phyloP scores from a whole-genome alignment of 2,113 vertebrate genomes.

The Amphiprion percula region DNA sequence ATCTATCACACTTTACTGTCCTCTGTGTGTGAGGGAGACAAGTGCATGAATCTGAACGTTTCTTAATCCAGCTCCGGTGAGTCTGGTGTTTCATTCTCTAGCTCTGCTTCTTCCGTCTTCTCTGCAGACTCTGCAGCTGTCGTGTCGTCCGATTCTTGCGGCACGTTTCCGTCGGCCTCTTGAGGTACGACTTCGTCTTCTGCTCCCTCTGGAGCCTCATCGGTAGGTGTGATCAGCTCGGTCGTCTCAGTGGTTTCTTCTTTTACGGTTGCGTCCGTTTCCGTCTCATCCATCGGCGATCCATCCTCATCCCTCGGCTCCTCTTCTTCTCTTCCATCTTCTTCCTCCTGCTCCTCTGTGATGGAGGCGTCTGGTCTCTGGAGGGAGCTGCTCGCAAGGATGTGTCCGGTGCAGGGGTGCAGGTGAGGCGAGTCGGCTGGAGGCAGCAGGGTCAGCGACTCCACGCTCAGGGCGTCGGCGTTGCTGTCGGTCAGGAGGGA shows the following conservation, averaged over 20 bases:
- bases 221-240: constrained; percentile 56
- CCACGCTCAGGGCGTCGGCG: constrained; percentile 89
- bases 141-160: background rate
- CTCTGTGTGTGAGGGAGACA: constrained; percentile 4
- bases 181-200: constrained; percentile 16
- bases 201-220: constrained; percentile 34
- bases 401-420: constrained; percentile 81
- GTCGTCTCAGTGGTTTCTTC: constrained; percentile 53
- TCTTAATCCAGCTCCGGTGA: constrained; percentile 75
- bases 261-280: constrained; percentile 44
- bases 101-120: constrained; percentile 32
- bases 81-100: constrained; percentile 52
- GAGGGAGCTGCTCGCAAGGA: constrained; percentile 70
- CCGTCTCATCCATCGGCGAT: constrained; percentile 42
- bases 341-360: constrained; percentile 62
- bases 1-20: constrained; percentile 1
- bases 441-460: constrained; percentile 94
- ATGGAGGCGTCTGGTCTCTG: constrained; percentile 58
- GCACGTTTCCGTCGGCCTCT: constrained; percentile 8
- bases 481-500: constrained; percentile 91
- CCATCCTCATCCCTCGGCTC: background rate
- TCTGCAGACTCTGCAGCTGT: background rate
- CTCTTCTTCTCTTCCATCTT: background rate
- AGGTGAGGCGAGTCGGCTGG: constrained; percentile 90
- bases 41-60: constrained; percentile 26